Conservation (phyloP, 2,113 vertebrate species). For the Mola mola region DNA sequence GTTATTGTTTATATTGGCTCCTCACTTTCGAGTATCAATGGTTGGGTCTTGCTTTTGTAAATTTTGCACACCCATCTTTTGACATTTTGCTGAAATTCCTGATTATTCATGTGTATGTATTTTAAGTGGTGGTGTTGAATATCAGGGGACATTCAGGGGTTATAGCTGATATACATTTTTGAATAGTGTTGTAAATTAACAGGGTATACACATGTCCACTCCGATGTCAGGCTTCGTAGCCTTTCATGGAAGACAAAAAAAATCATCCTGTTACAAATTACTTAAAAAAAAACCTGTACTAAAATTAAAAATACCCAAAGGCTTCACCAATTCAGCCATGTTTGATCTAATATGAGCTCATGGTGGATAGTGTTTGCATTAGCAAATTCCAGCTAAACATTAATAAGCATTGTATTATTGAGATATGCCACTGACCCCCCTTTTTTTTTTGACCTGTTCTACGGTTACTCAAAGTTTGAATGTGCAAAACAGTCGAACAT, state of each 20-base stretch:
- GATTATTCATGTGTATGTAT: slow-evolving; percentile 15
- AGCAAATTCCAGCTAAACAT: neutral
- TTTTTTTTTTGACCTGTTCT: neutral
- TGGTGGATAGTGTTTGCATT: neutral
- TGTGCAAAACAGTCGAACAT: neutral
- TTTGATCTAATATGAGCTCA: neutral
- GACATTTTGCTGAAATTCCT: slow-evolving; percentile 12
- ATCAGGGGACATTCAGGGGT: slow-evolving; percentile 5
- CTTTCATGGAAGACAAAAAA: too few relatives aligned
- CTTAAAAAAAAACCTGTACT: too few relatives aligned
- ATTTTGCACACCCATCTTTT: slow-evolving; percentile 35
- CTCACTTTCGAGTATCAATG: slow-evolving; percentile 60
- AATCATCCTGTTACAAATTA: too few relatives aligned
- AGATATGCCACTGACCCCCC: too few relatives aligned
- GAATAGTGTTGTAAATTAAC: too few relatives aligned
- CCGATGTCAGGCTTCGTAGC: too few relatives aligned
- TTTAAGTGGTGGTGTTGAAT: slow-evolving; percentile 4
- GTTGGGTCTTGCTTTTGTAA: slow-evolving; percentile 48
- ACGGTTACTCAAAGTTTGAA: neutral
- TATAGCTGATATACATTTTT: neutral
- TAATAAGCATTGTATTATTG: neutral
- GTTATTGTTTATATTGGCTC: slow-evolving; percentile 72
- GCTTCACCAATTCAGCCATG: neutral
- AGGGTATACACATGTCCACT: too few relatives aligned
- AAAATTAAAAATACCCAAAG: neutral